Evolutionary conservation across 2,888 invertebrate genomes (phyloP).

Genomic region (Mycalesis mineus): DNA sequence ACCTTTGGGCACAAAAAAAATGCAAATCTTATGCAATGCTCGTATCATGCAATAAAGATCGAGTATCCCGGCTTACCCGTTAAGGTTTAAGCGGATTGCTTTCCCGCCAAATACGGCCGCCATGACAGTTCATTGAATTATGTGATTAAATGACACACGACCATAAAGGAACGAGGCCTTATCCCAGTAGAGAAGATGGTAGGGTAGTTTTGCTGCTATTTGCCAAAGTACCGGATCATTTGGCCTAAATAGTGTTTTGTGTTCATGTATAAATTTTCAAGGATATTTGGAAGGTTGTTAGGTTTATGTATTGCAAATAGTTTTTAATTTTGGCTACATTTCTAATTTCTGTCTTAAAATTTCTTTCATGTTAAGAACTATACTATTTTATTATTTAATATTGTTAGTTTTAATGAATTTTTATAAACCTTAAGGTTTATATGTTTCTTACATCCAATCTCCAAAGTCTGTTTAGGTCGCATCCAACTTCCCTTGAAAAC

Average conservation of each 20-base stretch:
- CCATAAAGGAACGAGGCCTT: neutral
- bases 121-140: slow-evolving; percentile 74
- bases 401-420: too few relatives aligned
- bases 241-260: neutral
- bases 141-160: slow-evolving; percentile 65
- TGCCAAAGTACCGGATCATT: neutral
- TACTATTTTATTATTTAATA: too few relatives aligned
- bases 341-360: too few relatives aligned
- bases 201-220: neutral
- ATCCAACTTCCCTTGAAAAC: too few relatives aligned
- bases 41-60: slow-evolving; percentile 65
- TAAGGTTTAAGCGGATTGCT: slow-evolving; percentile 73
- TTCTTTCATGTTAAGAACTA: too few relatives aligned
- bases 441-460: too few relatives aligned
- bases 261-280: too few relatives aligned
- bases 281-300: too few relatives aligned
- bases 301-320: too few relatives aligned
- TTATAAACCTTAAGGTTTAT: too few relatives aligned
- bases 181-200: neutral
- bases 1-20: slow-evolving; percentile 28
- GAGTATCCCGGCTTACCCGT: slow-evolving; percentile 63
- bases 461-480: too few relatives aligned
- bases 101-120: slow-evolving; percentile 74
- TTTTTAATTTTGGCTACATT: too few relatives aligned
- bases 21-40: slow-evolving; percentile 46